These are phyloP conservation scores for Philopotamus ludificatus DNA, from an alignment of 1,140 invertebrate species.

Conservation along the genomic window DNA sequence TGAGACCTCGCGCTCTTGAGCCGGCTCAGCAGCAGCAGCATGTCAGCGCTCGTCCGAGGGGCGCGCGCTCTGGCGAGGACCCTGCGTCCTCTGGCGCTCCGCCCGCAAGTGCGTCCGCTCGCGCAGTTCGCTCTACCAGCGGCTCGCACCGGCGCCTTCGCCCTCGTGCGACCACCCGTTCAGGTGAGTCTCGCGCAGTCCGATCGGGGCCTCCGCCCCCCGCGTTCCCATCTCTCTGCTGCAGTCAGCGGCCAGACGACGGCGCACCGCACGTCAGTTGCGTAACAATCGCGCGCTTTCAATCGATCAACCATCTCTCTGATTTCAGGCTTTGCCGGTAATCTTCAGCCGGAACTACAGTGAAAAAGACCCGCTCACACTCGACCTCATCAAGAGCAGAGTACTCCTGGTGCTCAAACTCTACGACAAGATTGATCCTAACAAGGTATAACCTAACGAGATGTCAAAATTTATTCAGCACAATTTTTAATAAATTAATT, in stretches of 20 bases:
- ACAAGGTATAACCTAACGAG: conserved; percentile 87
- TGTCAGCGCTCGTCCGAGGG: conserved; percentile 34
- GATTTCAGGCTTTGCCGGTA: conserved; percentile 64
- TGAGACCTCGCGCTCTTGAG: neutral
- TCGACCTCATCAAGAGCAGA: conserved; percentile 82
- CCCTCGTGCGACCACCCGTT: neutral
- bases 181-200: neutral
- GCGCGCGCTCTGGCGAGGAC: conserved; percentile 21
- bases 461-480: too few relatives aligned
- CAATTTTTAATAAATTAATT: too few relatives aligned
- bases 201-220: too few relatives aligned
- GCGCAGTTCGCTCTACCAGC: neutral
- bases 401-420: conserved; percentile 91
- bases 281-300: neutral
- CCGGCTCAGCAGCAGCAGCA: conserved; percentile 1
- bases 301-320: conserved; percentile 46
- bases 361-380: conserved; percentile 68
- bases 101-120: neutral
- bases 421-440: conserved; percentile 93
- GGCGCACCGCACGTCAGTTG: too few relatives aligned
- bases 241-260: neutral
- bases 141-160: neutral
- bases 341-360: conserved; percentile 65
- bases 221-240: neutral
- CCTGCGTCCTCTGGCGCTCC: conserved; percentile 5